Percentiles rank a stretch among this genome's conserved stretches.
Evolutionary conservation across 2,888 invertebrate genomes (phyloP).

Genomic region (Platynereis dumerilii): DNA sequence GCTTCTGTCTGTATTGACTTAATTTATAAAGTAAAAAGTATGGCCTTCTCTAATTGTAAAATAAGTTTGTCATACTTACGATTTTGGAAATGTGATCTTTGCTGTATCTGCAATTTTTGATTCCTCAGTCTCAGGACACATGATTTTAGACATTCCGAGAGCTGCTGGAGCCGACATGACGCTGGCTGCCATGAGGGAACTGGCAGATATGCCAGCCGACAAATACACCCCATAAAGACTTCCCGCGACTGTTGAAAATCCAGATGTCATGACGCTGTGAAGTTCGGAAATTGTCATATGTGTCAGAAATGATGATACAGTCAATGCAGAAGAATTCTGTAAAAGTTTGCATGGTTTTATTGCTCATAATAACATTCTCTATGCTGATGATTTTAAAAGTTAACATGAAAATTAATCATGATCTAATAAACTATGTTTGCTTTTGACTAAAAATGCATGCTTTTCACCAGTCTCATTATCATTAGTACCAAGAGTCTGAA

Average conservation of each 20-base stretch:
- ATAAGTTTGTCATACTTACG: slow-evolving; percentile 13
- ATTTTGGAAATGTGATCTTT: slow-evolving; percentile 14
- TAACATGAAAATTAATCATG: too few species aligned
- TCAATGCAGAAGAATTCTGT: slow-evolving; percentile 84
- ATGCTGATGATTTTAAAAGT: too few species aligned
- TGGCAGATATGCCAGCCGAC: slow-evolving; percentile 64
- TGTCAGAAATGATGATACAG: slow-evolving; percentile 83
- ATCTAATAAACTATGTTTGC: too few species aligned
- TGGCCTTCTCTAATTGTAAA: too few species aligned
- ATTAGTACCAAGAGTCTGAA: too few species aligned
- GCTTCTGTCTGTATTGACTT: too few species aligned
- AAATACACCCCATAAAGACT: slow-evolving; percentile 32
- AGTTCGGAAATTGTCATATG: slow-evolving; percentile 34
- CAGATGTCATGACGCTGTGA: slow-evolving; percentile 33
- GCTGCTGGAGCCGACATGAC: slow-evolving; percentile 95
- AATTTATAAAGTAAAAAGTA: too few species aligned
- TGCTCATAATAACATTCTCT: too few species aligned
- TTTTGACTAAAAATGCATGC: too few species aligned
- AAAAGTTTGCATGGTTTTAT: too few species aligned
- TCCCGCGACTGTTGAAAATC: slow-evolving; percentile 37
- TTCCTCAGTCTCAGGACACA: slow-evolving; percentile 86
- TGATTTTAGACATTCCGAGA: slow-evolving; percentile 82
- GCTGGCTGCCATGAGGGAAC: slow-evolving; percentile 86
- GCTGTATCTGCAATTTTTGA: not conserved
- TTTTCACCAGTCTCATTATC: too few species aligned